Percentiles rank a stretch among this genome's conserved stretches.
phyloP scores from a whole-genome alignment of 2,797 vertebrate species.

The Gallirallus australis region DNA sequence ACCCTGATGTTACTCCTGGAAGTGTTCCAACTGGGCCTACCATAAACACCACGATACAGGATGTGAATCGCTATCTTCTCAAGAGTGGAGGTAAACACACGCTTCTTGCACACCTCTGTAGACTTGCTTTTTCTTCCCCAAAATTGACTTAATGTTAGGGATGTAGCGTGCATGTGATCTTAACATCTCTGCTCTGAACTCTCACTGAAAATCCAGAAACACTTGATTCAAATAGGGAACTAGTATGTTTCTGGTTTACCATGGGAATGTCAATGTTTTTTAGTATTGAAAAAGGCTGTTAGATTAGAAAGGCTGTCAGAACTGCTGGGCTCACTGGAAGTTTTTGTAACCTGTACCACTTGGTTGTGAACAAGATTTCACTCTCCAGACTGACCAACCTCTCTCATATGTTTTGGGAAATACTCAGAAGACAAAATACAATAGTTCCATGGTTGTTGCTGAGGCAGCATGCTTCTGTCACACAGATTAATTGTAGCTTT shows the following conservation, averaged over 20 bases:
- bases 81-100: conserved; percentile 89
- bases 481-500: background rate
- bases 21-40: conserved; percentile 96
- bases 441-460: background rate
- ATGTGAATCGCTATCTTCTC: conserved; percentile 97
- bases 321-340: background rate
- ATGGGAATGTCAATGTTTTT: background rate
- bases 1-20: conserved; percentile 97
- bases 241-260: background rate
- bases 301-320: background rate
- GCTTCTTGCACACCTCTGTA: background rate
- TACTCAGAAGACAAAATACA: background rate
- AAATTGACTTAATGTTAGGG: background rate
- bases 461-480: background rate
- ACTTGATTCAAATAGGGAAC: background rate
- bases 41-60: conserved; percentile 98
- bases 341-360: background rate
- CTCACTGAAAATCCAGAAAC: background rate
- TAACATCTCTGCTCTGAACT: background rate
- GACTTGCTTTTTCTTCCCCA: background rate
- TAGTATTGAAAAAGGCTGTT: background rate
- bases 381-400: background rate
- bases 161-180: background rate
- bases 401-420: background rate
- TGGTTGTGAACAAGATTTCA: background rate